Evolutionary conservation across 30 jellyfish, hydroid and myxozoan genomes (phyloP).

Genomic region (Hydra vulgaris): DNA sequence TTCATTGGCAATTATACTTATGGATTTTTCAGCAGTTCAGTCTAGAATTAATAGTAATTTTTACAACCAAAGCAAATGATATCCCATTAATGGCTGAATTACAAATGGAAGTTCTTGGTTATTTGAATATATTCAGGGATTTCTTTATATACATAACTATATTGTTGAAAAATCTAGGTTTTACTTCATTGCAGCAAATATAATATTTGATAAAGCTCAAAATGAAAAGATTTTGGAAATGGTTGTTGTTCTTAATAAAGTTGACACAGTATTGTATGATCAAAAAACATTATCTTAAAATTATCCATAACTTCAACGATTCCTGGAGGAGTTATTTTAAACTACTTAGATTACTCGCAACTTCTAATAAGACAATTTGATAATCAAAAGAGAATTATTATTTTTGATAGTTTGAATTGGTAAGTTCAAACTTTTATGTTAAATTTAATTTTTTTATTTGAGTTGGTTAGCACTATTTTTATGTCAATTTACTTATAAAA

Average conservation of each 20-base stretch:
- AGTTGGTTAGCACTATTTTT: no score
- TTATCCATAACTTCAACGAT: conserved; percentile 33
- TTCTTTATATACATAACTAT: conserved; percentile 31
- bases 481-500: no score
- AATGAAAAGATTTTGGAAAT: conserved; percentile 39
- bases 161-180: conserved; percentile 52
- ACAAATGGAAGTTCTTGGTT: conserved; percentile 69
- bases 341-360: conserved; percentile 46
- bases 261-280: conserved; percentile 40
- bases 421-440: no score
- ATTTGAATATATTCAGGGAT: conserved; percentile 46
- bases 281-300: neutral
- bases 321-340: conserved; percentile 45
- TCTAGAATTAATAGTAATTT: conserved; percentile 10
- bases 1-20: conserved; percentile 33
- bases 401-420: conserved; percentile 56
- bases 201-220: conserved; percentile 18
- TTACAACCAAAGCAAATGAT: conserved; percentile 4
- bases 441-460: no score
- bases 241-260: conserved; percentile 32
- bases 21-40: conserved; percentile 76
- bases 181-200: conserved; percentile 53
- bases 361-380: conserved; percentile 28
- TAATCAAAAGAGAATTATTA: conserved; percentile 52
- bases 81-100: conserved; percentile 51